Percentiles rank a stretch among this genome's conserved stretches.
These are phyloP conservation scores for Noctua janthina DNA, from an alignment of 2,888 invertebrate genomes.

Conservation along the genomic window DNA sequence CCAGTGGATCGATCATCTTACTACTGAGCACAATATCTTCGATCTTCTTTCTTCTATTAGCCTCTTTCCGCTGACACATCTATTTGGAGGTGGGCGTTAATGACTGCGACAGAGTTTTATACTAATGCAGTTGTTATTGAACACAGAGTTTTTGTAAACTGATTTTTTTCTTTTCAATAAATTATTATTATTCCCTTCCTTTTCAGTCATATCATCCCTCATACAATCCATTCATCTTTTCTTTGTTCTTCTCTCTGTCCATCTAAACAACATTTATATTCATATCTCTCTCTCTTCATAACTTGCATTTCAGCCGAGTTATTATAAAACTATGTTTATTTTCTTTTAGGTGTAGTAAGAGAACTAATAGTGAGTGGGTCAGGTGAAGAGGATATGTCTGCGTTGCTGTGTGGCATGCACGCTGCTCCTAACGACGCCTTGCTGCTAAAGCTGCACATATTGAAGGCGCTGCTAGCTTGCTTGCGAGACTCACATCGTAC, in stretches of 20 bases:
- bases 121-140: too few species aligned
- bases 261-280: not conserved
- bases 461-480: slow-evolving; percentile 96
- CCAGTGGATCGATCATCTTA: not conserved
- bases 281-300: not conserved
- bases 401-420: slow-evolving; percentile 97
- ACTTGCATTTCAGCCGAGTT: not conserved
- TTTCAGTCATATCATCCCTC: not conserved
- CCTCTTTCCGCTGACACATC: too few species aligned
- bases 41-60: not conserved
- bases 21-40: not conserved
- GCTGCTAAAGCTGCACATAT: slow-evolving; percentile 96
- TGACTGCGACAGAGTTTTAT: too few species aligned
- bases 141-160: too few species aligned
- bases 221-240: not conserved
- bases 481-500: slow-evolving; percentile 98
- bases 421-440: slow-evolving; percentile 95
- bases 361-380: slow-evolving; percentile 97
- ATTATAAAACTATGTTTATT: not conserved
- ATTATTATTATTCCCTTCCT: too few species aligned
- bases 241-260: not conserved
- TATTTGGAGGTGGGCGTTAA: too few species aligned
- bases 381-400: slow-evolving; percentile 99
- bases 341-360: slow-evolving; percentile 93
- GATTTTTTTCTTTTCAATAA: too few species aligned